These are phyloP conservation scores for Cuculus canorus DNA, from an alignment of 2,797 vertebrate species.

Conservation along the genomic window DNA sequence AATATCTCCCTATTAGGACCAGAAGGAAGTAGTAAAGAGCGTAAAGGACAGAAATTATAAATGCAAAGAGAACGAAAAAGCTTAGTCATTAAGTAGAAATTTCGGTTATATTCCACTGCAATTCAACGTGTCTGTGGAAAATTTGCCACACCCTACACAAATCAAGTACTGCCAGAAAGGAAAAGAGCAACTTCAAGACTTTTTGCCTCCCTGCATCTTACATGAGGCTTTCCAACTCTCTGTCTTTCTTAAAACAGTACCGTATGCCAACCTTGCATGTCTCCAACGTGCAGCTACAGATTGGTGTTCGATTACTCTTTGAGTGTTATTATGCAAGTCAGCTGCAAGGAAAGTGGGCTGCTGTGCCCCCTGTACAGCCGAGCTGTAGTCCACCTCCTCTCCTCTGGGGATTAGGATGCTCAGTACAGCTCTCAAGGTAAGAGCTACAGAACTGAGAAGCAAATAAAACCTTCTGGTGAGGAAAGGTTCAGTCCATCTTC, in stretches of 20 bases:
- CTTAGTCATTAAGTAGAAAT: slow-evolving; percentile 16
- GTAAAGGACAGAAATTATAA: slow-evolving; percentile 8
- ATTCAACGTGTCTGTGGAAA: not conserved
- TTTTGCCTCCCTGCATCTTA: not conserved
- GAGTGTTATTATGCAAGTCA: not conserved
- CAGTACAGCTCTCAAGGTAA: not conserved
- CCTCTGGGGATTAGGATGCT: not conserved
- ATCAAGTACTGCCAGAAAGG: not conserved
- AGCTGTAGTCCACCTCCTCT: not conserved
- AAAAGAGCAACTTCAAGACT: not conserved
- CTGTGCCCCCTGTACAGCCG: not conserved
- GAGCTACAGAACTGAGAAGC: not conserved
- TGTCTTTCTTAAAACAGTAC: not conserved
- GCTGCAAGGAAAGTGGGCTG: not conserved
- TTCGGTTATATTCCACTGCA: not conserved
- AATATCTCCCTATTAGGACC: not conserved
- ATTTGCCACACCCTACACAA: not conserved
- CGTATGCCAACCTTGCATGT: not conserved
- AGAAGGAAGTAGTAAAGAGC: not conserved
- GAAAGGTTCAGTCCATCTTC: not conserved
- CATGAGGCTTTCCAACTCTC: not conserved
- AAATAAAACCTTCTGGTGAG: not conserved
- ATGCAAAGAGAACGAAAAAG: not conserved
- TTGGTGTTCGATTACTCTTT: not conserved
- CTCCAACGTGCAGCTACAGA: not conserved